Evolutionary conservation across 2,888 invertebrate species (phyloP), one percentile per base, ranked within the genome.

Genomic region (Oscheius sp.): DNA sequence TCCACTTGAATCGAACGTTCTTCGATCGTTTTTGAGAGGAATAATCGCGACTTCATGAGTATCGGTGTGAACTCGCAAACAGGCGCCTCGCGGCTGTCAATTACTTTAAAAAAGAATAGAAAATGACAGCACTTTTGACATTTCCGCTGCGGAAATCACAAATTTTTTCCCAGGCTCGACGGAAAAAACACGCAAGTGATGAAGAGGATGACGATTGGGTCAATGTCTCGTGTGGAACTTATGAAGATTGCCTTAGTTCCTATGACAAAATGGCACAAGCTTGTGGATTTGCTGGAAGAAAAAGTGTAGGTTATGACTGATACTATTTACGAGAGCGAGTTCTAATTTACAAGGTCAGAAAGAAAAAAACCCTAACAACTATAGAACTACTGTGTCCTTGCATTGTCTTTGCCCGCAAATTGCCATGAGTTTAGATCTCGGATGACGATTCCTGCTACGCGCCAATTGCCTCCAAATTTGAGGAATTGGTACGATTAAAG

Each of bases 201-300:
- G 48, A 48, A 34, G 64, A 64, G 33, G 53, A 53, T 17, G 53
- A 65, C n/a, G 65, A 65, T 27, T 65, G 65, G 65, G 27, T 45
- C 33, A 53, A 45, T 34, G 17, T 65, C 31, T 39, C 65, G 15
- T 65, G 65, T 34, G 46, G 53, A 12, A 33, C 65, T 5, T 65
- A 65, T 42, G 65, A 65, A 42, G 65, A 52, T n/a, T 65, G 65
- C 23, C 65, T 65, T 29, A 29, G 33, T 12, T 15, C 45, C 17
- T 65, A 53, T 37, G 65, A 65, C 20, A 33, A 53, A 23, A 65
- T 65, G 52, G 53, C 45, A 15, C 10, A 20, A 8, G 53, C 39
- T 3, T 65, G 65, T 34, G 65, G 65, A 27, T 20, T 53, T 8
- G 17, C 15, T 4, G 65, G 53, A 1, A 52, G 37, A 34, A 17